Percentiles rank a stretch among this genome's conserved stretches.
Conservation (phyloP, 2,113 vertebrate genomes). For the Labeo catla region DNA sequence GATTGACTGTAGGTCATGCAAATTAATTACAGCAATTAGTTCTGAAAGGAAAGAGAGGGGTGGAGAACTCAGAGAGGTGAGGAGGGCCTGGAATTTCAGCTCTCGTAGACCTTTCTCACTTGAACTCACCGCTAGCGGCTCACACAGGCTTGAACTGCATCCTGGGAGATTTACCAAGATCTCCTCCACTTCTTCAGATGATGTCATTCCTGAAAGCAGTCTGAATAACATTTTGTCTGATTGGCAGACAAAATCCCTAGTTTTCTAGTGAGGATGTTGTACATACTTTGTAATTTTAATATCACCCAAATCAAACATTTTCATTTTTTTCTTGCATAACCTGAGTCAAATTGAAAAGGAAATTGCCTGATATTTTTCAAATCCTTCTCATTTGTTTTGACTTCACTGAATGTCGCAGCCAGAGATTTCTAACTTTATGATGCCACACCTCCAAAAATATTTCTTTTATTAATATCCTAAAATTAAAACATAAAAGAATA, state of each 20-base stretch:
- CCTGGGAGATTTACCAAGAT: slow-evolving; percentile 5
- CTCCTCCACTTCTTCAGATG: not conserved
- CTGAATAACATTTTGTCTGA: not conserved
- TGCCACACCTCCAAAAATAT: not conserved
- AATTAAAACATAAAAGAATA: not conserved
- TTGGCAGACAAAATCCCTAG: not conserved
- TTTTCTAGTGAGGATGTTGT: not conserved
- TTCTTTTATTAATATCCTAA: not conserved
- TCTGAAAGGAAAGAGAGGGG: slow-evolving; percentile 53
- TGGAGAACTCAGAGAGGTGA: slow-evolving; percentile 42
- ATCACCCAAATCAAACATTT: not conserved
- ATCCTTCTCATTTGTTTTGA: not conserved
- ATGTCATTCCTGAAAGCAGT: slow-evolving; percentile 7
- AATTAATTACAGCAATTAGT: slow-evolving; percentile 69
- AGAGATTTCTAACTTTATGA: not conserved
- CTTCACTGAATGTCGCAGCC: not conserved
- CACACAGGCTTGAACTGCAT: slow-evolving; percentile 3
- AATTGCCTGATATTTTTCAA: not conserved
- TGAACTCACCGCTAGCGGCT: not conserved
- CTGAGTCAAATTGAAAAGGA: not conserved
- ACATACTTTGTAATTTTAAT: not conserved
- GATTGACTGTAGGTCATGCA: slow-evolving; percentile 65
- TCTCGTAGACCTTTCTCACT: slow-evolving; percentile 30
- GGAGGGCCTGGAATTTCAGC: slow-evolving; percentile 25
- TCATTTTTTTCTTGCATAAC: not conserved